Evolutionary conservation across 2,888 invertebrate genomes (phyloP).

Genomic region (Apamea epomidion): DNA sequence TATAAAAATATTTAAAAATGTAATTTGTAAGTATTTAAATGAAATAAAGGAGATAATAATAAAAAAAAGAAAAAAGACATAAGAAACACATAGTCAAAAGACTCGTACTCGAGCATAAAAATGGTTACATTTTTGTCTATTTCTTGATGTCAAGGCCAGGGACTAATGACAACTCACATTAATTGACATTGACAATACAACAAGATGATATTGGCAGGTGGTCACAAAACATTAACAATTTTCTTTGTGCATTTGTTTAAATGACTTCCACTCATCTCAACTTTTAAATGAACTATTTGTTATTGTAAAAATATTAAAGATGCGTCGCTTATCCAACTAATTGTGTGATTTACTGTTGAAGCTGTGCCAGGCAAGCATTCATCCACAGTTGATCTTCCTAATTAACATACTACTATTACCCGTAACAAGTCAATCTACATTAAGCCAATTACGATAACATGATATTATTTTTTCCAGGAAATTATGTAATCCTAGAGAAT

Average conservation of each 20-base stretch:
- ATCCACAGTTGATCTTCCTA: not conserved
- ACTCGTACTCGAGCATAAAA: no score
- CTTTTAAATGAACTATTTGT: not conserved
- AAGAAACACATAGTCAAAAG: no score
- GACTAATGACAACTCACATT: no score
- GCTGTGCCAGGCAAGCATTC: not conserved
- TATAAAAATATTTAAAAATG: no score
- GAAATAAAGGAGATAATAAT: no score
- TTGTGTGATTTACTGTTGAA: not conserved
- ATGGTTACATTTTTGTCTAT: no score
- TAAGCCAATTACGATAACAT: not conserved
- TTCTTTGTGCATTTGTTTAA: not conserved
- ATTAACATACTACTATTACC: not conserved
- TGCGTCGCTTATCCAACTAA: not conserved
- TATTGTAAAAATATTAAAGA: not conserved
- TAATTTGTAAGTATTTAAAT: no score
- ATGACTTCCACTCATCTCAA: not conserved
- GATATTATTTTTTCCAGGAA: not conserved
- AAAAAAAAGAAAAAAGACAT: no score
- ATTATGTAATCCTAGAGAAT: not conserved
- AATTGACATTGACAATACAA: no score
- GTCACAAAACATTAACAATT: no score
- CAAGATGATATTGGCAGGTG: no score
- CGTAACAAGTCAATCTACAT: not conserved
- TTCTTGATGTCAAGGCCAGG: no score